Conservation (phyloP, 2,797 vertebrate genomes). For the Premnoplex brunnescens region DNA sequence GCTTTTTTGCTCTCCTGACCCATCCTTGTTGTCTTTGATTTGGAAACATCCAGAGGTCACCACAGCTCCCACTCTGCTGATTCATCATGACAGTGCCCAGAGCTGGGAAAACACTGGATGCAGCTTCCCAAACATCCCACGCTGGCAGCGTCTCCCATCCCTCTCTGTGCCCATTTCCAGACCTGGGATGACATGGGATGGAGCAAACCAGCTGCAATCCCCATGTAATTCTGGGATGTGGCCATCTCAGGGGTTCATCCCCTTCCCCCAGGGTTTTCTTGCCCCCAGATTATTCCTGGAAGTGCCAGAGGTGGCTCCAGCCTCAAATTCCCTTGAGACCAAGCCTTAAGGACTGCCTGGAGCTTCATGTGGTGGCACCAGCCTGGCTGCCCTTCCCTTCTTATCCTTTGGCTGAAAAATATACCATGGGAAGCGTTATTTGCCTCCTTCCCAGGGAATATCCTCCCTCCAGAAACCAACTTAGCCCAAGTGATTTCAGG, state of each 20-base stretch:
- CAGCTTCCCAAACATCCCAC: fast-evolving
- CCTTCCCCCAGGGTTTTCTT: fast-evolving
- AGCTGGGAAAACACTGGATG: fast-evolving
- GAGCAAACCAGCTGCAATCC: not conserved
- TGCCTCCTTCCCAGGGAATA: not conserved
- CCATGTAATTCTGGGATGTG: fast-evolving
- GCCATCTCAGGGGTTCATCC: not conserved
- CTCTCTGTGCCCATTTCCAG: not conserved
- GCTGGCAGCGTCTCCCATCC: fast-evolving
- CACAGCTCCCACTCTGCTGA: not conserved
- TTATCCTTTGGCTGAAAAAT: not conserved
- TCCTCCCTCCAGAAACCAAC: not conserved
- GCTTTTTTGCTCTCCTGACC: not conserved
- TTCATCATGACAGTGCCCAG: fast-evolving
- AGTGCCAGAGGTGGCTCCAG: not conserved
- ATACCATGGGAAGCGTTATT: fast-evolving
- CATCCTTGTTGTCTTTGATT: not conserved
- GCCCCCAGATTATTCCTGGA: not conserved
- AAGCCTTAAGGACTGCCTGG: not conserved
- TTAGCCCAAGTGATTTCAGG: fast-evolving
- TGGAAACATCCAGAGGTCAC: not conserved
- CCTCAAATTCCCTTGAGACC: not conserved
- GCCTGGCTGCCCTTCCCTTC: not conserved
- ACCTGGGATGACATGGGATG: fast-evolving
- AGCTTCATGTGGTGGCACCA: not conserved